Evolutionary conservation across 2,797 vertebrate genomes (phyloP).

Genomic region (Gouania willdenowi): DNA sequence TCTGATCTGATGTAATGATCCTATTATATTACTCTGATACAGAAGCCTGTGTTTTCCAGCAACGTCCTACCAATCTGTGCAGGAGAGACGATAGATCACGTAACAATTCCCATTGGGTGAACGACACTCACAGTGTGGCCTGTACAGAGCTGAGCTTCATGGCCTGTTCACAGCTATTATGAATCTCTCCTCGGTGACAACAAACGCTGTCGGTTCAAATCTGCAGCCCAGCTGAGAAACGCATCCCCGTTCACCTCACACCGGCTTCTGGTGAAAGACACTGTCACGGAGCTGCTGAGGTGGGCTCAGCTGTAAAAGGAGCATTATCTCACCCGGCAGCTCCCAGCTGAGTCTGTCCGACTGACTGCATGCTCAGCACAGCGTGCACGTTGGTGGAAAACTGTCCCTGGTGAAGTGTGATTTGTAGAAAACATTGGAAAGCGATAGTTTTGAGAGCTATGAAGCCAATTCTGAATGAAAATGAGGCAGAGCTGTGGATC

Average conservation of each 20-base stretch:
- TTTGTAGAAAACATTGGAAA: too few species aligned
- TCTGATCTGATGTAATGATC: conserved; percentile 31
- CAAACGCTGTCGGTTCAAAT: conserved; percentile 1
- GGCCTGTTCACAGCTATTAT: not conserved
- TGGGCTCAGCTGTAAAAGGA: conserved; percentile 30
- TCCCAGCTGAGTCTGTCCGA: conserved; percentile 51
- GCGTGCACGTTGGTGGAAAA: too few species aligned
- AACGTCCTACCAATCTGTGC: not conserved
- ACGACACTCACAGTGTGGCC: not conserved
- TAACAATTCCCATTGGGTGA: conserved; percentile 2
- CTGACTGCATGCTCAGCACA: conserved; percentile 44
- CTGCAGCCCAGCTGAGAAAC: conserved; percentile 31
- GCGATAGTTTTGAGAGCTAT: too few species aligned
- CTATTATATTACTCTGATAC: conserved; percentile 21
- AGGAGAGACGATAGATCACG: conserved; percentile 9
- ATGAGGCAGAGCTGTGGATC: too few species aligned
- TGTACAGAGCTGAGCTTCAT: not conserved
- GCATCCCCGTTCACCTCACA: conserved; percentile 14
- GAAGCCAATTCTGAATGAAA: too few species aligned
- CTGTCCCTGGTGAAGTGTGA: too few species aligned
- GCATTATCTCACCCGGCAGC: conserved; percentile 30
- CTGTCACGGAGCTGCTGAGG: conserved; percentile 47
- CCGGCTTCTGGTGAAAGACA: conserved; percentile 17
- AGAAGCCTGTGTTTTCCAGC: conserved; percentile 2
- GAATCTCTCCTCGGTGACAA: too few species aligned